Evolutionary conservation across 2,888 invertebrate species (phyloP).

Genomic region (Thymelicus lineola): DNA sequence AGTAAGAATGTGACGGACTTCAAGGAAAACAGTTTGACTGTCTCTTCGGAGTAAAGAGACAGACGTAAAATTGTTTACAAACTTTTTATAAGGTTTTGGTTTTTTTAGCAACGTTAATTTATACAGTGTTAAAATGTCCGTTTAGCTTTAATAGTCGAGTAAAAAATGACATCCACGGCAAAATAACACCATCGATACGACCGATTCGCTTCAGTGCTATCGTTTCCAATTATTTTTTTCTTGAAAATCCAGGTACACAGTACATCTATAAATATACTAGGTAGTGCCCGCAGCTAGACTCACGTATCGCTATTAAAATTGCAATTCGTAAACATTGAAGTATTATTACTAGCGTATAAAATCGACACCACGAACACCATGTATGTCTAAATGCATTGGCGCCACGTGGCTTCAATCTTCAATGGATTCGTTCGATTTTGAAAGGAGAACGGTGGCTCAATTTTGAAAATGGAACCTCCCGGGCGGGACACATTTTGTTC

Average conservation of each 20-base stretch:
- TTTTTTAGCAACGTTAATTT: not conserved
- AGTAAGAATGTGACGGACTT: too few relatives aligned
- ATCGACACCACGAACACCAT: too few relatives aligned
- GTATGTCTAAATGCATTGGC: too few relatives aligned
- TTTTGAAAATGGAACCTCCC: too few relatives aligned
- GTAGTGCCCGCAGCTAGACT: not conserved
- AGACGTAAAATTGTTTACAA: not conserved
- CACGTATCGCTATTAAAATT: not conserved
- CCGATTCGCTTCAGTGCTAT: slow-evolving; percentile 22
- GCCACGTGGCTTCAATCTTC: too few relatives aligned
- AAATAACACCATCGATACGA: not conserved
- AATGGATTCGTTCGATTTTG: too few relatives aligned
- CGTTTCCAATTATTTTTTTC: slow-evolving; percentile 18
- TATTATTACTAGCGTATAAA: too few relatives aligned
- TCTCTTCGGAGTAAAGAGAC: not conserved
- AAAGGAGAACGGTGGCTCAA: too few relatives aligned
- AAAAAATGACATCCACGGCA: slow-evolving; percentile 7
- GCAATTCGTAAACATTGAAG: too few relatives aligned
- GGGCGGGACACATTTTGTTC: too few relatives aligned
- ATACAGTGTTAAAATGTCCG: not conserved
- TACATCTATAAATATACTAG: slow-evolving; percentile 1
- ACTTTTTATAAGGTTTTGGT: not conserved
- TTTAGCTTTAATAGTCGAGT: not conserved
- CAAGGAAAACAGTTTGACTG: not conserved
- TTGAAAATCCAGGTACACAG: slow-evolving; percentile 1